Conservation (phyloP, 2,797 vertebrate species). For the Etheostoma nigrum region DNA sequence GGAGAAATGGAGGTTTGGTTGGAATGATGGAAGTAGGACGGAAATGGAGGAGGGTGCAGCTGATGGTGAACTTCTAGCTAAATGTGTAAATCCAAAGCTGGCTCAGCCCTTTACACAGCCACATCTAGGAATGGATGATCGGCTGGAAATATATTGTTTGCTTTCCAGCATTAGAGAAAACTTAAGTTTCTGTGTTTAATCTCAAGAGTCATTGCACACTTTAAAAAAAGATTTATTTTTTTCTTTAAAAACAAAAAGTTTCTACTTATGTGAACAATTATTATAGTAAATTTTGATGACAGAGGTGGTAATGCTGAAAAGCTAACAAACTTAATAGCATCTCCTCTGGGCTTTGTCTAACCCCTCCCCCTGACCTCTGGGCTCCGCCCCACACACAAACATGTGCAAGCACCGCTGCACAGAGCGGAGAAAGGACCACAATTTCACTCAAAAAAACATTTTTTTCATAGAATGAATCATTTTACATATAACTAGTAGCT, state of each 20-base stretch:
- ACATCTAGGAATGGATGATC: neutral
- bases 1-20: constrained; percentile 38
- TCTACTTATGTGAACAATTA: neutral
- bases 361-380: too few relatives aligned
- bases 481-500: too few relatives aligned
- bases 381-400: too few relatives aligned
- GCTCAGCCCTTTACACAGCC: neutral
- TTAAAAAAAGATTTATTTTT: neutral
- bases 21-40: constrained; percentile 30
- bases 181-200: neutral
- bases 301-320: too few relatives aligned
- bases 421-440: too few relatives aligned
- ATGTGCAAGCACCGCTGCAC: too few relatives aligned
- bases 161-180: neutral
- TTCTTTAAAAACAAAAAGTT: neutral
- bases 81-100: constrained; percentile 38
- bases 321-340: too few relatives aligned
- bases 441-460: too few relatives aligned
- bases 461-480: too few relatives aligned
- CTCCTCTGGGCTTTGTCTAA: too few relatives aligned
- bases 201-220: neutral
- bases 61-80: constrained; percentile 64
- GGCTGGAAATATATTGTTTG: neutral
- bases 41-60: constrained; percentile 29
- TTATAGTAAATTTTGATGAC: too few relatives aligned